Conservation (phyloP, 1,140 invertebrate species). For the Phymorhynchus buccinoides region DNA sequence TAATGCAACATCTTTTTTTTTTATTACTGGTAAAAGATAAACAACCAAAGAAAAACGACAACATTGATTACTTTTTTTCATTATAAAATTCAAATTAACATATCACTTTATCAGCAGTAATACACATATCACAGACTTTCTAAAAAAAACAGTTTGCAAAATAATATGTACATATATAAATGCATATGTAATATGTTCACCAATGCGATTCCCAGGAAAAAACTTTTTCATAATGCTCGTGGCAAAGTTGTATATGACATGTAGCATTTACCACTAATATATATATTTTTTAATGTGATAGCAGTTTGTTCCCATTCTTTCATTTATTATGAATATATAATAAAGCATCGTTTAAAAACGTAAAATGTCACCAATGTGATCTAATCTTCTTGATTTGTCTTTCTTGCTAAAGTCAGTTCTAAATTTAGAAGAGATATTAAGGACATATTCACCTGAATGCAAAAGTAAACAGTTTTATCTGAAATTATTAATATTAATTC, state of each 20-base stretch:
- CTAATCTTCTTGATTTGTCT: no score
- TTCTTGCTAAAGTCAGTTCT: no score
- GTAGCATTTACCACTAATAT: not conserved
- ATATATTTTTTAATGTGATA: not conserved
- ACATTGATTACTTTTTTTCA: not conserved
- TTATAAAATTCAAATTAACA: not conserved
- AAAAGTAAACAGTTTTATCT: no score
- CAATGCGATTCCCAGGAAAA: not conserved
- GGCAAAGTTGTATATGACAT: not conserved
- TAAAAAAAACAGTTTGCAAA: not conserved
- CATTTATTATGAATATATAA: no score
- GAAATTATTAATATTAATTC: no score
- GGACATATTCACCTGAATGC: no score
- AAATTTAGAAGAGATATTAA: no score
- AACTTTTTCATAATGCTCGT: not conserved
- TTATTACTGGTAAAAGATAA: not conserved
- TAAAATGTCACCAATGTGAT: no score
- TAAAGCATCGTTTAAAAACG: no score
- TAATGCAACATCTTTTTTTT: not conserved
- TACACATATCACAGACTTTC: slow-evolving; percentile 14
- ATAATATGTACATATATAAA: not conserved
- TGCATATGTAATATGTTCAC: not conserved
- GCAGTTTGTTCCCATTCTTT: not conserved
- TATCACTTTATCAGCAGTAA: not conserved
- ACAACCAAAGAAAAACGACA: not conserved